Base-by-base conservation (phyloP, 1,140 invertebrate genomes). In the Megathymus violae region DNA sequence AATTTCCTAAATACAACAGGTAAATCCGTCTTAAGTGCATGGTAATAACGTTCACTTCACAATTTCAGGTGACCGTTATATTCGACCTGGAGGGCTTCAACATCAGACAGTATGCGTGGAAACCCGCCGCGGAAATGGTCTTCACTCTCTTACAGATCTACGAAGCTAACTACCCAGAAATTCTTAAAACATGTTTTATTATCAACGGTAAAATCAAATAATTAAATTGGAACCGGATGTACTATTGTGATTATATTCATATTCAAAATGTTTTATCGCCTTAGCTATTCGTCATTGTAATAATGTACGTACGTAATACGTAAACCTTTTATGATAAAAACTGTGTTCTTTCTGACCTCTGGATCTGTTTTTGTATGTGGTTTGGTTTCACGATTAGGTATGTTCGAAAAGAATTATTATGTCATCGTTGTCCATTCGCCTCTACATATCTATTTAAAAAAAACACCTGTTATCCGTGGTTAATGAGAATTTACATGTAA, bases 31-130 rank as follows among this genome's bases (percentile, higher is more conserved):
- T 27, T 47, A 25, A 25, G 22, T 25, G 22, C 6, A 31, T 31
- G 27, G 4, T 31, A 31, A 31, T 31, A 4, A 31, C 4, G 7
- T 31, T 7, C 27, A 31, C 9, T 27, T 10, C 38, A 41, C 16
- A n/a, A 27, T 34, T 50, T 66, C 72, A 97, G 89, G 82, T 97
- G 1, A 93, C 93, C 0, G 94, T 96, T 1, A 93, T 98, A 64
- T 96, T 98, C 74, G 97, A 98, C 78, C 94, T 98, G 94, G 96
- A 97, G 27, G 94, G 94, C 41, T 97, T 98, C 80, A 96, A 95
- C 82, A 93, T 97, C 52, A 93, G 94, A 50, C 94, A 97, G 80
- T 95, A 96, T 71, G 93, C 96, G 41, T 98, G 96, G 96, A 94
- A 95, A 84, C 97, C 97, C 73, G 96, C 96, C 70, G 96, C 96